These are phyloP conservation scores for Umimayanthus kanabou DNA, from an alignment of 92 coral and sea anemone species.

Conservation along the genomic window DNA sequence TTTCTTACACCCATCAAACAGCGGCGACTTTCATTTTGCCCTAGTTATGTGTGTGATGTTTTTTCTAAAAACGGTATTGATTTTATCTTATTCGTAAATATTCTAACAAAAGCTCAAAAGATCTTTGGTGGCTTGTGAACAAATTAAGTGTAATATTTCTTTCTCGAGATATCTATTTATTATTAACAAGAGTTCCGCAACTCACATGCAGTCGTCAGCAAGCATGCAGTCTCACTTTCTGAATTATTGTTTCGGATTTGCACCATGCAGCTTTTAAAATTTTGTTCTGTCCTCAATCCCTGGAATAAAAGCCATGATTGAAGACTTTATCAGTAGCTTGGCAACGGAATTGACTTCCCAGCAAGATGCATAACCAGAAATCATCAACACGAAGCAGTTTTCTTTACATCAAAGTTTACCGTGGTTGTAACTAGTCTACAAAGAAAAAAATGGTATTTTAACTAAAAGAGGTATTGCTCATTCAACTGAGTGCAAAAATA, in stretches of 20 bases:
- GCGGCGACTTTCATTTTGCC: neutral
- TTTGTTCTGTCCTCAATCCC: neutral
- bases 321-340: constrained; percentile 31
- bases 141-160: neutral
- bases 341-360: constrained; percentile 30
- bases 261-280: neutral
- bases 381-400: neutral
- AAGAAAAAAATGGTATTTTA: neutral
- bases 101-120: too few species aligned
- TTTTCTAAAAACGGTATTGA: neutral
- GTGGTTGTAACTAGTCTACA: neutral
- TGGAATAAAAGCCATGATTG: neutral
- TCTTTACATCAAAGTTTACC: neutral
- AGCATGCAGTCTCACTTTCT: neutral
- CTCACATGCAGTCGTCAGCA: neutral
- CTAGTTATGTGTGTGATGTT: neutral
- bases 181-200: neutral
- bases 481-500: neutral
- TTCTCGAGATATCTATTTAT: neutral
- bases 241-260: neutral
- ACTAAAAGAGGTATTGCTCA: neutral
- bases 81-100: neutral
- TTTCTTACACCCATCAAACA: neutral
- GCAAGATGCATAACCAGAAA: neutral
- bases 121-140: neutral